Evolutionary conservation across 1,140 invertebrate genomes (phyloP).

Genomic region (Bradysia coprophila): DNA sequence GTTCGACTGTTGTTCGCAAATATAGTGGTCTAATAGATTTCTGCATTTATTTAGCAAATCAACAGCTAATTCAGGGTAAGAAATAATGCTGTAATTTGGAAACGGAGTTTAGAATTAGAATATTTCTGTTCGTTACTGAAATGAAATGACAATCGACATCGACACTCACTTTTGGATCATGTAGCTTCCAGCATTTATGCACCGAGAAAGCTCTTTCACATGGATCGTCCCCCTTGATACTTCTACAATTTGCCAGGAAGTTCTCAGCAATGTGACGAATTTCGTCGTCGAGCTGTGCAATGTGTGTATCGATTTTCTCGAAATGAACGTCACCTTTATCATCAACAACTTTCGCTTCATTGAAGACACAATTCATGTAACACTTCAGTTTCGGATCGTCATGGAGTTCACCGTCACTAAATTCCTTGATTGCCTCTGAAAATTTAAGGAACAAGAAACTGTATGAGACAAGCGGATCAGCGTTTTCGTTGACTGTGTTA

Average conservation of each 20-base stretch:
- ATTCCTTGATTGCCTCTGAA: slow-evolving; percentile 16
- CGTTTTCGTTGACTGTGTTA: neutral
- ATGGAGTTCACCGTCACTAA: slow-evolving; percentile 15
- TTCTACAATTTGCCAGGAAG: slow-evolving; percentile 13
- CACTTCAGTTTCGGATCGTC: slow-evolving; percentile 14
- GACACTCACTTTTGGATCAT: slow-evolving; percentile 15
- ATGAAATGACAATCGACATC: too few relatives aligned
- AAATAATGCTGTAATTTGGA: too few relatives aligned
- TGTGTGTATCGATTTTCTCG: slow-evolving; percentile 10
- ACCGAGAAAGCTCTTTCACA: slow-evolving; percentile 16
- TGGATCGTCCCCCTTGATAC: slow-evolving; percentile 14
- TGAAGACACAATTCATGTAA: slow-evolving; percentile 16
- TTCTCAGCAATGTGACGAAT: slow-evolving; percentile 9
- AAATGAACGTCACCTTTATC: slow-evolving; percentile 18
- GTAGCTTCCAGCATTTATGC: slow-evolving; percentile 14
- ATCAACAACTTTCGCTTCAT: slow-evolving; percentile 15
- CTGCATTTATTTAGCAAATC: too few relatives aligned
- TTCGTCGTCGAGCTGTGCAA: slow-evolving; percentile 8
- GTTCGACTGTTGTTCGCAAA: too few relatives aligned
- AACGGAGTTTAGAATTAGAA: too few relatives aligned
- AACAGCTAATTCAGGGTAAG: too few relatives aligned
- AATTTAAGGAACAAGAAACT: too few relatives aligned
- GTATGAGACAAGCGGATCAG: neutral
- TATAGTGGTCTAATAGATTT: too few relatives aligned
- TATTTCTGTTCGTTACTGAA: too few relatives aligned